Evolutionary conservation across 2,888 invertebrate genomes (phyloP), one percentile per base, ranked within the genome.

Genomic region (Malacosoma neustria): DNA sequence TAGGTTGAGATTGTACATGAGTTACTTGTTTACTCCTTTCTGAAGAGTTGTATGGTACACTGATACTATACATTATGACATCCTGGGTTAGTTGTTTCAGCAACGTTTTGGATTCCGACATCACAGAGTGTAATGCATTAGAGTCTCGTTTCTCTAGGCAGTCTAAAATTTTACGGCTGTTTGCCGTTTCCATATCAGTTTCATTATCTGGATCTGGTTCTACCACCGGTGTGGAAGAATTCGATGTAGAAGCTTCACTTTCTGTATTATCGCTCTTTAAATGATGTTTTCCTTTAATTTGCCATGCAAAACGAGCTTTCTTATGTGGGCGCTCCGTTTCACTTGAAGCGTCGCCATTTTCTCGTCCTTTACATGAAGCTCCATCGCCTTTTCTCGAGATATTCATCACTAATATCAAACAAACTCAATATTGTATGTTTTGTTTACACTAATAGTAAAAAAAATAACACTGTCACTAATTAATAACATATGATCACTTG

Each of bases 271-370:
- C 76, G 45, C 85, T 84, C 71, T 86, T 89, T 46, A 89, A 66
- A 61, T 89, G 89, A 61, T 89, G 87, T 81, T 88, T 86, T 31
- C 90, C 90, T 72, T 90, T 90, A 41, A 90, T 87, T 82, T 90
- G 89, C 90, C 90, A 90, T 38, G 89, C 85, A 71, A 88, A 90
- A 54, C 88, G 81, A 40, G 90, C 90, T 71, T 90, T 90, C 67
- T 90, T 90, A 50, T 89, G 79, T 58, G 90, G 90, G 71, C 89
- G 87, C 55, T 88, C 87, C 39, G 77, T 72, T 48, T 86, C 86
- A 59, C 66, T 61, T 38, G 69, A 61, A 46, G 65, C 77, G 80
- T 81, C 77, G 85, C 87, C 80, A 80, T 82, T 79, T 71, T 86
- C 84, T 71, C 73, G 79, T 62, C 73, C 74, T 67, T 77, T 85